Evolutionary conservation across 2,888 invertebrate genomes (phyloP).

Genomic region (Tachina grossa): DNA sequence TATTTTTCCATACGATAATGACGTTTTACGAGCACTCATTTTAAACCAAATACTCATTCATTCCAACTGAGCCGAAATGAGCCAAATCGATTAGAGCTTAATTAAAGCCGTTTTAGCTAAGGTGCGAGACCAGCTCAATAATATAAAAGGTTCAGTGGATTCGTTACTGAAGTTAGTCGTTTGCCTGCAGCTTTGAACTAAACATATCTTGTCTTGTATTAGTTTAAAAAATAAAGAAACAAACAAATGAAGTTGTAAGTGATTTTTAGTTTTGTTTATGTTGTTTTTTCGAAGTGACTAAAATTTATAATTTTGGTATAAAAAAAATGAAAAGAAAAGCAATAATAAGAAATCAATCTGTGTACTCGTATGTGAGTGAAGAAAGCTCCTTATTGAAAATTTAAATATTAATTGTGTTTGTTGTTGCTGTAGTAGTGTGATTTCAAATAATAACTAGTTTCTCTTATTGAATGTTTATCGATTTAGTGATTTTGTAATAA

Average conservation of each 20-base stretch:
- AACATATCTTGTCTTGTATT: conserved; percentile 56
- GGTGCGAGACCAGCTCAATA: conserved; percentile 59
- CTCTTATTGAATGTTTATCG: conserved; percentile 33
- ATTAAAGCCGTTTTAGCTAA: conserved; percentile 38
- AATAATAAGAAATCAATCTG: background rate
- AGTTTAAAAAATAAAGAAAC: conserved; percentile 3
- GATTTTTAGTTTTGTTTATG: conserved; percentile 18
- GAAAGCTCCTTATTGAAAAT: conserved; percentile 5
- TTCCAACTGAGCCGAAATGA: conserved; percentile 15
- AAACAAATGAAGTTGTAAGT: conserved; percentile 63
- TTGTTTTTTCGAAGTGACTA: background rate
- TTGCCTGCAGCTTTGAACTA: conserved; percentile 63
- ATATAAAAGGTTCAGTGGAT: conserved; percentile 68
- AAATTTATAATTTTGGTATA: conserved; percentile 13
- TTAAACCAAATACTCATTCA: conserved; percentile 44
- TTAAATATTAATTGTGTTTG: background rate
- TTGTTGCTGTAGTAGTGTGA: conserved; percentile 6
- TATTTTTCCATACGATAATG: conserved; percentile 45
- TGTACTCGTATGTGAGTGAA: too few relatives aligned
- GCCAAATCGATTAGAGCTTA: conserved; percentile 21
- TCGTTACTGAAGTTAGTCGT: conserved; percentile 64
- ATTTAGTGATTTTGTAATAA: conserved; percentile 54
- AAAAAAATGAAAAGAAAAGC: background rate
- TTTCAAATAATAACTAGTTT: conserved; percentile 32
- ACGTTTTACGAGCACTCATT: conserved; percentile 53